A percentile compares a stretch with the other conserved stretches of the same genome.
phyloP scores from a whole-genome alignment of 2,888 invertebrate genomes.

The Deroplatys truncata region DNA sequence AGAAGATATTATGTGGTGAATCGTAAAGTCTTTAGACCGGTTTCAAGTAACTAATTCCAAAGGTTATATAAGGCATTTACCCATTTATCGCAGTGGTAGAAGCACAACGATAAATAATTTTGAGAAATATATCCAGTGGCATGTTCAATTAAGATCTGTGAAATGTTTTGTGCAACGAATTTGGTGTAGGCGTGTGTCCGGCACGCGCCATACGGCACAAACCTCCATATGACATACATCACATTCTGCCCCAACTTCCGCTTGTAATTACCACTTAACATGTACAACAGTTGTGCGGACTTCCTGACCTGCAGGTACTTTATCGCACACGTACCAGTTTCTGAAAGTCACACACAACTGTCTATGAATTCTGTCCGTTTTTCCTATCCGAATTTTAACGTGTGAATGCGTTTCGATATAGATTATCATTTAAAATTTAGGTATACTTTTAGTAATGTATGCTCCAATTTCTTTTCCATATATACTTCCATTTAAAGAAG shows the following conservation, averaged over 20 bases:
- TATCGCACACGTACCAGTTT: neutral
- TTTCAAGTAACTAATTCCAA: too few species aligned
- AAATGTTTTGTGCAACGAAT: neutral
- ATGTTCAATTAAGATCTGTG: neutral
- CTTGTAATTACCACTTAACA: neutral
- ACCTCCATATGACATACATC: constrained; percentile 1
- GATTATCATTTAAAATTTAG: too few species aligned
- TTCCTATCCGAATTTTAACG: too few species aligned
- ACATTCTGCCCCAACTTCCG: neutral
- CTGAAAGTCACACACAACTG: neutral
- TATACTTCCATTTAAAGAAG: too few species aligned
- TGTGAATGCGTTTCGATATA: too few species aligned
- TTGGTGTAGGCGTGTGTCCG: neutral
- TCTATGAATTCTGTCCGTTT: too few species aligned
- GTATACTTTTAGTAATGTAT: too few species aligned
- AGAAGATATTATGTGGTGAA: too few species aligned
- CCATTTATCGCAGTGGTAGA: too few species aligned
- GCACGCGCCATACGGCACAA: constrained; percentile 16
- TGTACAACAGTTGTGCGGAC: neutral
- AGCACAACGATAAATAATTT: neutral
- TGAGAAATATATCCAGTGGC: neutral
- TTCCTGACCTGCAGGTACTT: neutral
- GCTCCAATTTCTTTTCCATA: too few species aligned
- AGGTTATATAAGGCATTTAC: too few species aligned
- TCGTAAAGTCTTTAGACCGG: too few species aligned